Percentiles rank a stretch among this genome's conserved stretches.
phyloP scores from a whole-genome alignment of 2,888 invertebrate genomes.

The Andrena bicolor region DNA sequence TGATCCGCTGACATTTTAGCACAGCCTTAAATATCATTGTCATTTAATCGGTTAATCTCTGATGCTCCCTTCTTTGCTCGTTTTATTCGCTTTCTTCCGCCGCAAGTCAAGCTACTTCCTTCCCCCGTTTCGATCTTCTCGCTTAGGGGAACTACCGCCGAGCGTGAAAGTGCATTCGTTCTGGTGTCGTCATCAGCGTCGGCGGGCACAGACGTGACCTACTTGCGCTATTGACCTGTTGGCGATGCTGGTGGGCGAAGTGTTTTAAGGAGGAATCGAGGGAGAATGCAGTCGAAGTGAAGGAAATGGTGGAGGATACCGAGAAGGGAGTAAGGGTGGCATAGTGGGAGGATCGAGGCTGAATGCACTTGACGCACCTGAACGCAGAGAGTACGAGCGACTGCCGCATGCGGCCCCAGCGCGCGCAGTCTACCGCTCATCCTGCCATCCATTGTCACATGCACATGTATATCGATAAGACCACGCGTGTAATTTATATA shows the following conservation, averaged over 20 bases:
- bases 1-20: no score
- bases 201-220: slow-evolving; percentile 77
- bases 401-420: slow-evolving; percentile 80
- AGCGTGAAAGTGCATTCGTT: slow-evolving; percentile 70
- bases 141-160: slow-evolving; percentile 42
- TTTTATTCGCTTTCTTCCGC: neutral
- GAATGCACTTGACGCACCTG: slow-evolving; percentile 79
- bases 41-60: no score
- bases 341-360: slow-evolving; percentile 61
- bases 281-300: slow-evolving; percentile 67
- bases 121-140: slow-evolving; percentile 22
- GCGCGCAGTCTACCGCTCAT: slow-evolving; percentile 76
- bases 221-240: slow-evolving; percentile 80
- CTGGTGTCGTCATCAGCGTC: slow-evolving; percentile 58
- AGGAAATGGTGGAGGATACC: slow-evolving; percentile 64
- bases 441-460: slow-evolving; percentile 54
- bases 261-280: slow-evolving; percentile 68
- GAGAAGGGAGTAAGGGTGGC: slow-evolving; percentile 39
- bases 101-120: neutral
- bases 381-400: slow-evolving; percentile 73
- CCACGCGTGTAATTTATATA: neutral
- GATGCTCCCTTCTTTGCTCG: neutral
- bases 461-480: neutral
- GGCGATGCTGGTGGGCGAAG: slow-evolving; percentile 73
- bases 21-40: no score